phyloP scores from a whole-genome alignment of 1,140 invertebrate genomes.

The Homalodisca vitripennis region DNA sequence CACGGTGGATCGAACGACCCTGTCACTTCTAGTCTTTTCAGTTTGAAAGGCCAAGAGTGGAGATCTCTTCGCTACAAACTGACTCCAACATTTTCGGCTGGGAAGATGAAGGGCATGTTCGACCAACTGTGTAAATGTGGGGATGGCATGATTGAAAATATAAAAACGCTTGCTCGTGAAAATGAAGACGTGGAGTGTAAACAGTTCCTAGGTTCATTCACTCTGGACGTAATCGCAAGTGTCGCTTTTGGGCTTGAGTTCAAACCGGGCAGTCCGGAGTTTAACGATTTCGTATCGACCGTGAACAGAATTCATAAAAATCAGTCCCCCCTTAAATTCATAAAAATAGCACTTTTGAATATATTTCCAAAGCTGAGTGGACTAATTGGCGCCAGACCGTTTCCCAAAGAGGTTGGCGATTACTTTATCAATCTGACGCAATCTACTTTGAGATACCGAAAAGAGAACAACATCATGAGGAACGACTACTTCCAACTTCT shows the following conservation, averaged over 20 bases:
- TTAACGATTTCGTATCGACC: conserved; percentile 7
- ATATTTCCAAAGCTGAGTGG: conserved; percentile 16
- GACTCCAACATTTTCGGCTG: conserved; percentile 56
- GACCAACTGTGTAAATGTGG: conserved; percentile 48
- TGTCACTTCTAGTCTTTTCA: conserved; percentile 55
- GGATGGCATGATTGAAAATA: conserved; percentile 43
- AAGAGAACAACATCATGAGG: too few relatives aligned
- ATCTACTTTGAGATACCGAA: conserved; percentile 37
- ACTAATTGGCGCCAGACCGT: background rate
- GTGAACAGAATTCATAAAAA: background rate
- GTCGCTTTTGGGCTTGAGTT: conserved; percentile 46
- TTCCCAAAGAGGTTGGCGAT: conserved; percentile 32
- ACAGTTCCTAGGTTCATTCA: conserved; percentile 42
- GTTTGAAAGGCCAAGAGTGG: conserved; percentile 52
- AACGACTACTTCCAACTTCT: conserved; percentile 43
- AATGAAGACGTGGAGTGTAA: conserved; percentile 41
- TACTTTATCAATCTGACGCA: conserved; percentile 35
- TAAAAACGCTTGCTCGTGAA: conserved; percentile 43
- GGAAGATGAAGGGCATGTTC: conserved; percentile 58
- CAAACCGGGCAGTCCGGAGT: background rate
- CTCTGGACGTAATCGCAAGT: conserved; percentile 44
- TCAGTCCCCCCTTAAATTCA: background rate
- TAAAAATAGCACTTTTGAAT: background rate
- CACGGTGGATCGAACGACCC: conserved; percentile 53
- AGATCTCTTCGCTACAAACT: conserved; percentile 52